Conservation (phyloP, 2,797 vertebrate species). For the Acropternis orthonyx region DNA sequence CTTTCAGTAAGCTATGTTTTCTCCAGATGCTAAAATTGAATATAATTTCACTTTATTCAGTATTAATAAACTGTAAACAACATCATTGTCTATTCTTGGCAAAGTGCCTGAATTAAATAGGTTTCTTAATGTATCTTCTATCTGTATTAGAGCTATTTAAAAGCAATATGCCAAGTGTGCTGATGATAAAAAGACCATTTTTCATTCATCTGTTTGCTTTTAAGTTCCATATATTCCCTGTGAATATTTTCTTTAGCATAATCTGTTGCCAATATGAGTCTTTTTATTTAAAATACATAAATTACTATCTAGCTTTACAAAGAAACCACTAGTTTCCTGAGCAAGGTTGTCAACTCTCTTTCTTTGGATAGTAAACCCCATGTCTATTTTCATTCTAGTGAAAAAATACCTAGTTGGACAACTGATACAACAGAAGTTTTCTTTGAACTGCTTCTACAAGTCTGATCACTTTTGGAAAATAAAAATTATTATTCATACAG, state of each 20-base stretch:
- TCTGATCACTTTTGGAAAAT: neutral
- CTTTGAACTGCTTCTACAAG: neutral
- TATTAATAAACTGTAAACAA: slow-evolving; percentile 72
- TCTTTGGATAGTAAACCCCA: neutral
- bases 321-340: neutral
- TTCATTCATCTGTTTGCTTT: slow-evolving; percentile 41
- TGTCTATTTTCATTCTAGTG: neutral
- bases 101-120: slow-evolving; percentile 63
- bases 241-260: neutral
- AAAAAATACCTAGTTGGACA: neutral
- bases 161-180: slow-evolving; percentile 28
- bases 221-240: neutral
- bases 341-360: neutral
- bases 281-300: neutral
- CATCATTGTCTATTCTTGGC: slow-evolving; percentile 53
- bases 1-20: slow-evolving; percentile 54
- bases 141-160: slow-evolving; percentile 52
- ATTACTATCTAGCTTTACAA: neutral
- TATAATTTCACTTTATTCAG: slow-evolving; percentile 65
- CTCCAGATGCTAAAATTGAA: slow-evolving; percentile 68
- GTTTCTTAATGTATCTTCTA: slow-evolving; percentile 54
- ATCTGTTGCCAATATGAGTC: neutral
- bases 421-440: neutral
- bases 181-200: slow-evolving; percentile 27
- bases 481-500: neutral